Base-by-base conservation (phyloP, 2,888 invertebrate genomes). In the Chrysolina oricalcia region DNA sequence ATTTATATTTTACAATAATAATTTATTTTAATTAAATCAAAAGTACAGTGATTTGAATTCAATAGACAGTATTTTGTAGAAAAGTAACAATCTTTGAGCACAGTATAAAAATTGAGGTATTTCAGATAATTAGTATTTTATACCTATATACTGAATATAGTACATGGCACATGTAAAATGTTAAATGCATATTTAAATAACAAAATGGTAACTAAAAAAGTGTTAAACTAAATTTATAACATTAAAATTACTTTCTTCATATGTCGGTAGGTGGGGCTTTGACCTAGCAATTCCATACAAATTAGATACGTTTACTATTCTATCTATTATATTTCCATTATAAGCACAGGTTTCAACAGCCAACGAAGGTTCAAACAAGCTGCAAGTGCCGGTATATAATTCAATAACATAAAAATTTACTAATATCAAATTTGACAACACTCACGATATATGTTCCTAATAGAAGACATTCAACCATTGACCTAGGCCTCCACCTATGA, bases 91-190 rank as follows among this genome's bases (percentile, higher is more conserved):
- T 79, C 73, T 77, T 76, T 79, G 79, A 79, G 79, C 79, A 76
- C 63, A 79, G 70, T 79, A 79, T 77, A 77, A 77, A 77, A 79
- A 69, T 76, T 79, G 79, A 79, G 79, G 79, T 79, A 79, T 79
- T 79, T 79, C 73, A 78, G 74, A 78, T 74, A 75, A 50, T 73
- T 74, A 72, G 59, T 78, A 73, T 73, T 64, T 69, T 72, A 76
- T 71, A 76, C 73, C 75, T 74, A 77, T 59, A 59, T 77, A 74
- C 72, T 77, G 74, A 75, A 75, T 74, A 76, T 74, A 79, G 77
- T 75, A 79, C 79, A 79, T 79, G 79, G 79, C 79, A 79, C 79
- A 72, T 77, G 78, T 75, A 73, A 71, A 73, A 75, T 75, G 73
- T 79, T 76, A 78, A 68, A 77, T 75, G 73, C 74, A 70, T 79